Conservation (phyloP, 2,113 vertebrate species). For the Megaceryle maxima region DNA sequence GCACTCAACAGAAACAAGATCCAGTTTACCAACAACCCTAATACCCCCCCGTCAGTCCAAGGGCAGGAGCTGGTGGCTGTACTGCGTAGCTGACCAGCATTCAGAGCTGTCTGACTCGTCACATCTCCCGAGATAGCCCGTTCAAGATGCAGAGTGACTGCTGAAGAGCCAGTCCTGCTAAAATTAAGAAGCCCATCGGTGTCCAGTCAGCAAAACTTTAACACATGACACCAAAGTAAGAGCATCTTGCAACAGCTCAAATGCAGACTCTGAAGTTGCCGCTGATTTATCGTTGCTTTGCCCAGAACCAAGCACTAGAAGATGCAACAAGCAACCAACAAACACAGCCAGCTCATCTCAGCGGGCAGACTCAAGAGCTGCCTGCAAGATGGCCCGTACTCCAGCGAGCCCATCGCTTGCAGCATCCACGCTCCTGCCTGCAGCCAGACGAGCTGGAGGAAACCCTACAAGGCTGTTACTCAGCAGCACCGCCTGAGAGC, state of each 20-base stretch:
- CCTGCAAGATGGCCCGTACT: neutral
- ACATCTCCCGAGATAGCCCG: neutral
- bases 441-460: constrained; percentile 6
- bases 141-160: too few relatives aligned
- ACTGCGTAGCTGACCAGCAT: neutral
- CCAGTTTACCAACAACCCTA: neutral
- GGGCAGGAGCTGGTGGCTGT: neutral
- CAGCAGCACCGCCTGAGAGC: neutral
- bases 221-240: neutral
- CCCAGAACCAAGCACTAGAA: neutral
- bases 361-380: neutral
- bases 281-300: neutral
- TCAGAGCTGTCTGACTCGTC: neutral
- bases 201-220: neutral
- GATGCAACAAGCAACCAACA: neutral
- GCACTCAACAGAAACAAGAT: neutral
- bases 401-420: neutral
- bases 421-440: neutral
- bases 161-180: neutral
- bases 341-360: neutral
- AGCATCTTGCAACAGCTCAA: neutral
- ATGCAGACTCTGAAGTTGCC: neutral
- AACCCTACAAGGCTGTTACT: neutral
- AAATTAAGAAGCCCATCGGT: neutral
- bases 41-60: neutral